phyloP scores from a whole-genome alignment of 37 sponge, comb jelly and placozoan species.

The Haliclona indistincta region DNA sequence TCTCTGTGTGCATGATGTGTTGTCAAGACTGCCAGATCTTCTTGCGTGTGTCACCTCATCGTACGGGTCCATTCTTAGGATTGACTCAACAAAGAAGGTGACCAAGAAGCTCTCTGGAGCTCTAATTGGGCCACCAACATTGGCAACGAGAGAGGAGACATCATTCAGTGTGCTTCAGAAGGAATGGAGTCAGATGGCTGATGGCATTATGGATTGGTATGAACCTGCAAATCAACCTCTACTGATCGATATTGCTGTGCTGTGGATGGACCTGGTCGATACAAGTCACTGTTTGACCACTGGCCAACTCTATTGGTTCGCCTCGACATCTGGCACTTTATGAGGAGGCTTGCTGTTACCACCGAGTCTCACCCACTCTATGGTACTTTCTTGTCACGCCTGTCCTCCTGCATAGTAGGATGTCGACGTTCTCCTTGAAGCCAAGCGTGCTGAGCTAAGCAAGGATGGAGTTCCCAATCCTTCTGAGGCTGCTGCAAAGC shows the following conservation, averaged over 20 bases:
- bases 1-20: no score
- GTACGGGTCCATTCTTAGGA: conserved; percentile 32
- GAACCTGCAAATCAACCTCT: neutral
- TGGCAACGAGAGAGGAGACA: conserved; percentile 62
- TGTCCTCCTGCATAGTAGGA: conserved; percentile 32
- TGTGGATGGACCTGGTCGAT: no score
- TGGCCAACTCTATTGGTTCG: conserved; percentile 20
- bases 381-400: conserved; percentile 26
- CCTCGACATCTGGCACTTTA: conserved; percentile 60
- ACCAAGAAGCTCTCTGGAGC: conserved; percentile 53
- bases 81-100: conserved; percentile 60
- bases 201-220: neutral
- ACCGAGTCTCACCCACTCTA: conserved; percentile 52
- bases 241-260: neutral
- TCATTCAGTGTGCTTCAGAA: conserved; percentile 15
- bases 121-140: conserved; percentile 55
- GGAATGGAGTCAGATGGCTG: neutral
- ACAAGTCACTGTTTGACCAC: neutral
- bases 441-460: conserved; percentile 19
- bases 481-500: conserved; percentile 3
- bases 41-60: conserved; percentile 26
- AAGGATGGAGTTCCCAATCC: conserved; percentile 32
- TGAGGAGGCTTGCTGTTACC: conserved; percentile 32
- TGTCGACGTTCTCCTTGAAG: no score
- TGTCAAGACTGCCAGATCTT: conserved; percentile 29